Base-by-base conservation (phyloP, 2,797 vertebrate species). In the Ctenosaura bakeri region DNA sequence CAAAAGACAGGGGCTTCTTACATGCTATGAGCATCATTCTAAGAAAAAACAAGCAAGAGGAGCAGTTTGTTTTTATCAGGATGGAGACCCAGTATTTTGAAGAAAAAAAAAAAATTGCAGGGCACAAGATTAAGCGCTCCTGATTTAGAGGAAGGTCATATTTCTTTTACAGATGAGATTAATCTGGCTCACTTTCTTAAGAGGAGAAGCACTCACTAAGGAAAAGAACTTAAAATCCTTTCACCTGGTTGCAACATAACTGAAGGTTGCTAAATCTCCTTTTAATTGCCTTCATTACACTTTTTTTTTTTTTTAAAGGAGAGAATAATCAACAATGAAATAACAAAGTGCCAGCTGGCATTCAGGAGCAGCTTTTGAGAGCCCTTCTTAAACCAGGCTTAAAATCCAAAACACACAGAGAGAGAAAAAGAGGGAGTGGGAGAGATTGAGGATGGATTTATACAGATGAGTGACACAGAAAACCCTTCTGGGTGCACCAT, bases 241-340 rank as follows among this genome's bases (percentile, higher is more conserved):
- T 89, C 88, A 94, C 78, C 69, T 89, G 26, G 66, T 89, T 52
- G 88, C 81, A 90, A 77, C 91, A 50, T 46, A 6, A 84, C 79
- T 89, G 78, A 42, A 59, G 73, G 29, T 50, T 79, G 20, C 46
- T 86, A 90, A 92, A 54, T 89, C 24, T 3, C 56, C 77, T 89
- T 88, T 90, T 84, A 87, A 89, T 90, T 83, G 89, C 78, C 82
- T 87, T 92, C 87, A 90, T 81, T 74, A 66, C 0, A 0, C 35
- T 42, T 62, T 20, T 38, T 64, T 64, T 64, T 64, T n/a, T 91
- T 35, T 84, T 59, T 84, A 73, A 46, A 0, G 54, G 64, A 73
- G 69, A 85, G 0, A 79, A 89, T 85, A 83, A 83, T 62, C 77
- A 46, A 52, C n/a, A 73, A 62, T 1, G 42, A 83, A 89, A 59